Evolutionary conservation across 2,113 vertebrate species (phyloP).

Genomic region (Albula goreensis): DNA sequence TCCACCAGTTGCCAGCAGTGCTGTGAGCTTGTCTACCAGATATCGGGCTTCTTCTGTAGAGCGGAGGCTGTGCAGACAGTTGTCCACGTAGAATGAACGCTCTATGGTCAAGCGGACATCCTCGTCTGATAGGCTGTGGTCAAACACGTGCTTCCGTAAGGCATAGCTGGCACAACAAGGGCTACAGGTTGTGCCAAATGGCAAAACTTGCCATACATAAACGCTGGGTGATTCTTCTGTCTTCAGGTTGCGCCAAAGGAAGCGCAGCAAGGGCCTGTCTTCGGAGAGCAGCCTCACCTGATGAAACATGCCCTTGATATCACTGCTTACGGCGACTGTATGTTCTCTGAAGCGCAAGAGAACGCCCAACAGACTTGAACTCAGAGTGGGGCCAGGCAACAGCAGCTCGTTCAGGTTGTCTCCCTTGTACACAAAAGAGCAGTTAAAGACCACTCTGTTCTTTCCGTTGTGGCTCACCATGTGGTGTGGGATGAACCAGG

Average conservation of each 20-base stretch:
- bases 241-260: slow-evolving; percentile 25
- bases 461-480: too few species aligned
- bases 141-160: slow-evolving; percentile 11
- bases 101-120: neutral
- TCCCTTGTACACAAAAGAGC: too few species aligned
- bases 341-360: too few species aligned
- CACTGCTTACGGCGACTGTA: too few species aligned
- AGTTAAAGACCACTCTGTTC: too few species aligned
- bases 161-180: slow-evolving; percentile 30
- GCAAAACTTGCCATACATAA: slow-evolving; percentile 23
- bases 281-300: slow-evolving; percentile 21
- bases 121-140: neutral
- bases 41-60: too few species aligned
- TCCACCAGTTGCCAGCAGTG: neutral
- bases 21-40: neutral
- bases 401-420: neutral
- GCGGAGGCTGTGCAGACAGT: too few species aligned
- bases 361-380: neutral
- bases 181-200: slow-evolving; percentile 31
- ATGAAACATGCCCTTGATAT: neutral
- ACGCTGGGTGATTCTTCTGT: slow-evolving; percentile 5
- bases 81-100: too few species aligned
- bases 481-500: too few species aligned
- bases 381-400: slow-evolving; percentile 13
- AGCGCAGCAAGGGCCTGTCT: neutral